Evolutionary conservation across 2,797 vertebrate species (phyloP).

Genomic region (Hoplostethus mediterraneus): DNA sequence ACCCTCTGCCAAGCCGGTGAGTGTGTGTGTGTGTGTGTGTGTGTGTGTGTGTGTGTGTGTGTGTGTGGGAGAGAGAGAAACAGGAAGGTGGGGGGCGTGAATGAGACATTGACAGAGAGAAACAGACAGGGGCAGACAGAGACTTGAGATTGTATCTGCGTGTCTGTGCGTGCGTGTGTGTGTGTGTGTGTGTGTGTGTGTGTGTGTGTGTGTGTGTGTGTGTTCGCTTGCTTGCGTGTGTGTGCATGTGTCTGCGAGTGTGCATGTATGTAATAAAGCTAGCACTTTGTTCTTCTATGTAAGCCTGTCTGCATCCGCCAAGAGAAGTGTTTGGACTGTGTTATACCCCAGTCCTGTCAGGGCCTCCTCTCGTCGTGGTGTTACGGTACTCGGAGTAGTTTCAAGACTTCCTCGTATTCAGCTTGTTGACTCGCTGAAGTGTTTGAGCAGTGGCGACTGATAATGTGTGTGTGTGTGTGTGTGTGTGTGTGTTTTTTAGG

Average conservation of each 20-base stretch:
- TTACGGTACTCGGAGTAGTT: conserved; percentile 44
- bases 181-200: conserved; percentile 1
- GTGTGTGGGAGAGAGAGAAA: conserved; percentile 9
- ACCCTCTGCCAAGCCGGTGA: conserved; percentile 39
- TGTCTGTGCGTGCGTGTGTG: no score
- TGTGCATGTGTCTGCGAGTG: conserved; percentile 35
- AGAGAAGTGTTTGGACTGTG: conserved; percentile 65
- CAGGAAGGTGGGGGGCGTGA: conserved; percentile 33
- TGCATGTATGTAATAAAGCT: conserved; percentile 61
- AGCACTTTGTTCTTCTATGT: conserved; percentile 54
- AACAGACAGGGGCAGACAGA: background rate
- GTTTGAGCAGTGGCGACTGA: conserved; percentile 56
- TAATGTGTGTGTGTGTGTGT: conserved; percentile 40
- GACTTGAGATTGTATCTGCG: no score
- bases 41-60: conserved; percentile 4
- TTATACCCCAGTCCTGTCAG: conserved; percentile 57
- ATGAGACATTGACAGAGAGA: conserved; percentile 39
- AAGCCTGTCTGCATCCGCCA: conserved; percentile 55
- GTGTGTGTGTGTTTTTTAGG: conserved; percentile 12
- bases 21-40: no score
- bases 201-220: conserved; percentile 30
- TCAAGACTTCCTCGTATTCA: conserved; percentile 52
- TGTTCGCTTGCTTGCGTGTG: background rate
- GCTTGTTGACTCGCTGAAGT: conserved; percentile 68
- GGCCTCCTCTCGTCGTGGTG: conserved; percentile 35